Base-by-base conservation (phyloP, 2,113 vertebrate genomes). In the Rafetus swinhoei region DNA sequence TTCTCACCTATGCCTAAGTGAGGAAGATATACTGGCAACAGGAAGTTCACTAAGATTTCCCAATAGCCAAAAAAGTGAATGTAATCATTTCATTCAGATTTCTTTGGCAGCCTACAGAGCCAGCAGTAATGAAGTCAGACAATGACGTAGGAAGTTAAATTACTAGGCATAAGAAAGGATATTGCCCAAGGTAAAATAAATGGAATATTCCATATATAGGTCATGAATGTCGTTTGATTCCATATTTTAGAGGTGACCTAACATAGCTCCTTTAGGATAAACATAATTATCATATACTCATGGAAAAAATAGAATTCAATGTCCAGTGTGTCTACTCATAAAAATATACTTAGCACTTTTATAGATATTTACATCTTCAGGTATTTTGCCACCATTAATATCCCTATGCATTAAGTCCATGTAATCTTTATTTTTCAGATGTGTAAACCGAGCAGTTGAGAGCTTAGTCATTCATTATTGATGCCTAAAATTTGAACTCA, bases 11-110 rank as follows among this genome's bases (percentile, higher is more conserved):
- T 89, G 55, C 39, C 35, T 83, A 57, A 25, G 59, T 18, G 9
- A 87, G 79, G 92, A 25, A 35, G 85, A 57, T 60, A 81, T 19
- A 93, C 93, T 92, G 93, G 87, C 89, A 92, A 69, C 91, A 89
- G 77, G 88, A 90, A 91, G 91, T 77, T 60, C 83, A 76, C 72
- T 79, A 84, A 88, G 53, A 87, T 93, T 94, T 93, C 45, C 74
- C 89, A 81, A 84, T 77, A 24, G 74, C 25, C 76, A 82, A 86
- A 77, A 94, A 94, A 93, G 45, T n/a, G 57, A 82, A 79, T 94
- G 14, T 83, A 86, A 93, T 93, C 83, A 91, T 25, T 76, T 94
- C 72, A 80, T 72, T 89, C n/a, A 57, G 45, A 19, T 65, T 87
- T 60, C 54, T 92, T 60, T 74, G 74, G 79, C 74, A 94, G 87